Evolutionary conservation across 2,113 vertebrate species (phyloP), one percentile per base, ranked within the genome.

Genomic region (Plestiodon gilberti): DNA sequence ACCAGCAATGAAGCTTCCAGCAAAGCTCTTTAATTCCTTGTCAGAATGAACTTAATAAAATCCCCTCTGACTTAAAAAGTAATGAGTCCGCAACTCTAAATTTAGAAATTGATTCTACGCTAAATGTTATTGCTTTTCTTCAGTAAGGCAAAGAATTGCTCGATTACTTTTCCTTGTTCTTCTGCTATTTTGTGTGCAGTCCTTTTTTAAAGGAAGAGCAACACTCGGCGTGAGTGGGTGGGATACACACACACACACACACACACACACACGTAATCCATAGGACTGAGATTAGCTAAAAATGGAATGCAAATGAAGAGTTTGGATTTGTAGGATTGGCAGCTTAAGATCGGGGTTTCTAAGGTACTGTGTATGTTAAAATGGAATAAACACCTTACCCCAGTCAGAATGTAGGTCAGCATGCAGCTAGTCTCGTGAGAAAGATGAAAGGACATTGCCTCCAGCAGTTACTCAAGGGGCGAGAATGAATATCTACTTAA

Each of bases 1-100:
- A 81, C 74, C 69, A 94, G 88, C 43, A 87, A 80, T 81, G 35
- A 80, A 88, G 71, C 73, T 92, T 87, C 86, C 83, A 83, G 85
- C 64, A 88, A 91, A 93, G 83, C 61, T 90, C 80, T 92, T 83
- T 90, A 93, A 88, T 91, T 91, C 89, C 88, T 85, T 91, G 89
- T 93, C 87, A 90, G 90, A 93, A 83, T 86, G 83, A 88, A 88
- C 78, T 85, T 91, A 91, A 93, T 94, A 87, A 92, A 93, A 94
- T 92, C 89, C 87, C 75, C 7, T 91, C 88, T 94, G 92, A 89
- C 28, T 64, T 48, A 64, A 30, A 84, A 91, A 48, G 55, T 86
- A 79, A 82, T 87, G 71, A 86, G 65, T 38, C 61, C 87, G 90
- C 1, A 0, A 25, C n/a, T 85, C 89, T 92, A 84, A 59, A n/a